Percentiles rank a stretch among this genome's conserved stretches.
Conservation (phyloP, 2,888 invertebrate species). For the Metalampra italica region DNA sequence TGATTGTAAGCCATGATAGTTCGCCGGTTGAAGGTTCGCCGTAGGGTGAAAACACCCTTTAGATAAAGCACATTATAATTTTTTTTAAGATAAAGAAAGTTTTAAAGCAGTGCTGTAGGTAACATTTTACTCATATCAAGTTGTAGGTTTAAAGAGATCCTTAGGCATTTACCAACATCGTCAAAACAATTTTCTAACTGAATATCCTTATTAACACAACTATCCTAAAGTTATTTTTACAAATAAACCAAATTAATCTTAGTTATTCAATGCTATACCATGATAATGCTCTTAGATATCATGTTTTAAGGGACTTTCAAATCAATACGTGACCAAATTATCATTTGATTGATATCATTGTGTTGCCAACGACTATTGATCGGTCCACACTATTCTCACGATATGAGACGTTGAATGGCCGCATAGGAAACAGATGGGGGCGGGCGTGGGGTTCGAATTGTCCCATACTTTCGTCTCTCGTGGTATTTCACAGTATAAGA, state of each 20-base stretch:
- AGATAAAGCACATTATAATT: background rate
- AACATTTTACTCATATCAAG: too few species aligned
- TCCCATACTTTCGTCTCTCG: slow-evolving; percentile 49
- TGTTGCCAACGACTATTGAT: background rate
- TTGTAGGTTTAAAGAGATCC: too few species aligned
- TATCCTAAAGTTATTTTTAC: too few species aligned
- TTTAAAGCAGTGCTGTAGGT: too few species aligned
- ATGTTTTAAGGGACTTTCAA: background rate
- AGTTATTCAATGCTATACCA: too few species aligned
- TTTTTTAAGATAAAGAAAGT: too few species aligned
- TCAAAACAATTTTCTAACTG: too few species aligned
- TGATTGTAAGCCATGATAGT: slow-evolving; percentile 19
- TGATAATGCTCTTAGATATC: background rate
- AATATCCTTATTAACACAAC: too few species aligned
- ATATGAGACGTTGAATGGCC: slow-evolving; percentile 42
- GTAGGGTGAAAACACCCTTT: background rate
- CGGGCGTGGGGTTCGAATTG: slow-evolving; percentile 50
- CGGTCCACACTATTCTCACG: slow-evolving; percentile 44
- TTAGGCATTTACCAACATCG: too few species aligned
- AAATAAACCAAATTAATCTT: too few species aligned
- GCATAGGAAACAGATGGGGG: slow-evolving; percentile 58
- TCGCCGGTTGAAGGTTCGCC: slow-evolving; percentile 2
- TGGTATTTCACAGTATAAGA: slow-evolving; percentile 46
- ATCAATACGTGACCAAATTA: slow-evolving; percentile 3
- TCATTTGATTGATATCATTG: background rate